Conservation (phyloP, 2,113 vertebrate species). For the Ceratotherium simum region DNA sequence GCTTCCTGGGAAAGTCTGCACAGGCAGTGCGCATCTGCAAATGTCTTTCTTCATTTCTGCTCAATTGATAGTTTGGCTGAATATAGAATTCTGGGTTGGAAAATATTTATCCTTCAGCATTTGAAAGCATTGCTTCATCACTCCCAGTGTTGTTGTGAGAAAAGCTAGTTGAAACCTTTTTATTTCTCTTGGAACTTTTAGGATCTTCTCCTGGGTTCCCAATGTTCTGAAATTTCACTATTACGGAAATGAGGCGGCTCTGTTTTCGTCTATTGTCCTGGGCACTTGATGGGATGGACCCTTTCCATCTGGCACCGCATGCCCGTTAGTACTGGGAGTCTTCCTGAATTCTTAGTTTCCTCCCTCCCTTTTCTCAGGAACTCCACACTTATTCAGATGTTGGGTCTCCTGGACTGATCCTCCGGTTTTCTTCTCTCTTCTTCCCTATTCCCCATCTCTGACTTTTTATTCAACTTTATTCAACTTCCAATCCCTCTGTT, state of each 20-base stretch:
- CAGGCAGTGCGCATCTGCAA: neutral
- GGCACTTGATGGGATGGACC: too few species aligned
- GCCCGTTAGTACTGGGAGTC: neutral
- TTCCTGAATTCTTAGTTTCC: neutral
- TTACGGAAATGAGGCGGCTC: neutral
- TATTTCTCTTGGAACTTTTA: neutral
- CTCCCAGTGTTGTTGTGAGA: neutral
- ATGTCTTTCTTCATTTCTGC: neutral
- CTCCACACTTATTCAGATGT: neutral
- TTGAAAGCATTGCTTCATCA: neutral
- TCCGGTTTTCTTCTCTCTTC: neutral
- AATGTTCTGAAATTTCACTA: neutral
- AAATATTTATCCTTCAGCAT: neutral
- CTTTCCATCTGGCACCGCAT: accelerated
- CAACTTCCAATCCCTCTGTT: neutral
- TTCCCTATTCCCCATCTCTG: neutral
- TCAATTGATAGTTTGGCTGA: neutral
- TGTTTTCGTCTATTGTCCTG: neutral
- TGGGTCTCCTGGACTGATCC: neutral
- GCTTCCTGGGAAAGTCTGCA: neutral
- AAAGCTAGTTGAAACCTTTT: neutral
- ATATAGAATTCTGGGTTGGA: neutral
- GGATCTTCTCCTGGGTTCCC: neutral
- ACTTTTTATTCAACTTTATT: neutral
- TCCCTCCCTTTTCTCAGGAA: neutral